A percentile compares a stretch with the other conserved stretches of the same genome.
phyloP scores from a whole-genome alignment of 1,140 invertebrate genomes.

The Drosophila varians region DNA sequence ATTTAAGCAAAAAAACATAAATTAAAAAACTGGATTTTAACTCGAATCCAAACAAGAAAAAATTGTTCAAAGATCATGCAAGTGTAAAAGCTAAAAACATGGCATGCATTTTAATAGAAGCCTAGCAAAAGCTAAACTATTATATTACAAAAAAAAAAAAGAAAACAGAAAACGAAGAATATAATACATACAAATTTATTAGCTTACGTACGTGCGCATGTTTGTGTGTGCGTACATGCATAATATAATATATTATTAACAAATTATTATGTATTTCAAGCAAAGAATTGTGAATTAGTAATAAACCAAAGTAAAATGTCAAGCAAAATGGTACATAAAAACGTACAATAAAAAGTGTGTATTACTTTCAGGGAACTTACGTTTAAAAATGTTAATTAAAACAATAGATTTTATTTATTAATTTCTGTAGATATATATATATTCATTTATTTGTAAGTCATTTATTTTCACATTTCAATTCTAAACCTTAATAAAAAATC shows the following conservation, averaged over 20 bases:
- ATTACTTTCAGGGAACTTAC: background rate
- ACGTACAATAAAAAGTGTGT: conserved; percentile 45
- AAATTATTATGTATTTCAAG: conserved; percentile 78
- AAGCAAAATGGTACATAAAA: conserved; percentile 77
- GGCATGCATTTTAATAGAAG: conserved; percentile 61
- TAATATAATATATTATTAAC: conserved; percentile 68
- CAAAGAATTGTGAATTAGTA: conserved; percentile 81
- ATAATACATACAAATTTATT: conserved; percentile 19
- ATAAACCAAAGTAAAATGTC: conserved; percentile 65
- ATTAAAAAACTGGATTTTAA: conserved; percentile 44
- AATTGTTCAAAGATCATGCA: conserved; percentile 37
- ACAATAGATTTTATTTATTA: background rate
- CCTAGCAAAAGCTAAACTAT: conserved; percentile 55
- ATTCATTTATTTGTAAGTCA: conserved; percentile 52
- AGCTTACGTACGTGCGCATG: conserved; percentile 41
- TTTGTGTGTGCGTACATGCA: conserved; percentile 54
- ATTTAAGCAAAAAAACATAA: conserved; percentile 70
- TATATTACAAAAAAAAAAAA: conserved; percentile 53
- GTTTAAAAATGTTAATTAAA: background rate
- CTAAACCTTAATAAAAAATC: conserved; percentile 73
- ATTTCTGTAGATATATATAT: conserved; percentile 28
- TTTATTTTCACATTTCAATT: conserved; percentile 57
- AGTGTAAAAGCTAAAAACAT: conserved; percentile 31
- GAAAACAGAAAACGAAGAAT: conserved; percentile 15
- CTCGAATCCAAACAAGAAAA: conserved; percentile 18